Conservation (phyloP, 2,113 vertebrate species). For the Nothocercus nigrocapillus region DNA sequence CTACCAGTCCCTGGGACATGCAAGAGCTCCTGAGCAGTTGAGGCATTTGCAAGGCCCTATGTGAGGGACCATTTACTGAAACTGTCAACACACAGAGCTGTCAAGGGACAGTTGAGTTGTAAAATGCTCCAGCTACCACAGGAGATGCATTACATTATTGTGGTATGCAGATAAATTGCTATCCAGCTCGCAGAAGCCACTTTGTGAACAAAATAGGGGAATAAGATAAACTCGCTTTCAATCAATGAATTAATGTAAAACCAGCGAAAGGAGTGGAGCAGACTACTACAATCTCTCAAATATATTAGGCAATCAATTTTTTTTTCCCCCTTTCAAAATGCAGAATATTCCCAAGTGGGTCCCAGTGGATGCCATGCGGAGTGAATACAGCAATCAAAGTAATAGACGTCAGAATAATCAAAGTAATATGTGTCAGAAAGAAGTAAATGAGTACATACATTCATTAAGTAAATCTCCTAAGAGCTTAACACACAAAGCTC, state of each 20-base stretch:
- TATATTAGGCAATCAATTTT: slow-evolving; percentile 60
- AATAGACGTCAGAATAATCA: slow-evolving; percentile 66
- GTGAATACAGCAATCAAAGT: slow-evolving; percentile 62
- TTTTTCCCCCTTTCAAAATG: slow-evolving; percentile 33
- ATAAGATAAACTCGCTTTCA: slow-evolving; percentile 34
- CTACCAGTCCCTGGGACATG: background rate
- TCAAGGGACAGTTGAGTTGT: slow-evolving; percentile 37
- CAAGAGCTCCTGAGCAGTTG: background rate
- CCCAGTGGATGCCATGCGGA: slow-evolving; percentile 5
- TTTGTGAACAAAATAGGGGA: slow-evolving; percentile 24
- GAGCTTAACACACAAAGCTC: slow-evolving; percentile 21
- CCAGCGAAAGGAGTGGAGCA: slow-evolving; percentile 23
- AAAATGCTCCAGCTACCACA: slow-evolving; percentile 42
- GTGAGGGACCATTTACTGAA: slow-evolving; percentile 8
- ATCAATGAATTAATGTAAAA: slow-evolving; percentile 64
- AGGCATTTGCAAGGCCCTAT: background rate
- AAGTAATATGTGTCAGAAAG: slow-evolving; percentile 66
- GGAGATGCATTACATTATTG: slow-evolving; percentile 28
- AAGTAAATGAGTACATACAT: slow-evolving; percentile 45
- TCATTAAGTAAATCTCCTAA: slow-evolving; percentile 66
- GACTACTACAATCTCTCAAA: slow-evolving; percentile 32
- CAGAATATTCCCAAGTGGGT: slow-evolving; percentile 32
- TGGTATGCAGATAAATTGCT: slow-evolving; percentile 34
- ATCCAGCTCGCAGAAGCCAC: background rate
- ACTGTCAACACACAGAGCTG: slow-evolving; percentile 8